Base-by-base conservation (phyloP, 1,140 invertebrate species). In the Caligus rogercresseyi region DNA sequence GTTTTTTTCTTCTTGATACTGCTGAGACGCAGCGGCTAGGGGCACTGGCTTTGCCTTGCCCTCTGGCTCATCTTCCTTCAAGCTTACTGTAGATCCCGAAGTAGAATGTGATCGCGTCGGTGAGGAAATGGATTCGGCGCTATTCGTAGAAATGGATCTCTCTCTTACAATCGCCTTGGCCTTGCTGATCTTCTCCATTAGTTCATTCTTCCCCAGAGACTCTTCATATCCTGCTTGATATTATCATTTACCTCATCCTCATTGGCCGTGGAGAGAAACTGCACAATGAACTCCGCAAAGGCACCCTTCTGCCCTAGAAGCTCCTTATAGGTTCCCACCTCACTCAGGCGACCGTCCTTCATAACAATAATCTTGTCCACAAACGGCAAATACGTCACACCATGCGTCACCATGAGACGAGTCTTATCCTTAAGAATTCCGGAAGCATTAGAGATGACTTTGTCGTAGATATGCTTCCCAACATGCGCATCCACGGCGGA, bases 1-100 rank as follows among this genome's bases (percentile, higher is more conserved):
- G 0, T 86, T 75, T 73, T 89, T 90, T 71, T 94, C 89, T 1
- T 76, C 77, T 74, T 92, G 87, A 67, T 93, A 91, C 1, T 93
- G 75, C 74, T 90, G 86, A 67, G 83, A 78, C 19, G 69, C 70
- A 59, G 67, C 16, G 16, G 4, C 20, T 3, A 18, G 23, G 18
- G 43, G 64, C 60, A 24, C 16, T 52, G 19, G 52, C 52, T 21
- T 31, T 43, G 54, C 67, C 66, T 14, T 59, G 13, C 16, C 57
- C 11, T 65, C 25, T 43, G 54, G 66, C 66, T 23, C 13, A 70
- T 70, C 64, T 71, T 69, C 19, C 70, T 72, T 63, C 72, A 43
- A 73, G 1, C 73, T 71, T 11, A 70, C 70, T 66, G 68, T 67
- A 56, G 63, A 3, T 51, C 63, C 21, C 24, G 77, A 74, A 21